Base-by-base conservation (phyloP, 2,888 invertebrate species). In the Calameuta filiformis region DNA sequence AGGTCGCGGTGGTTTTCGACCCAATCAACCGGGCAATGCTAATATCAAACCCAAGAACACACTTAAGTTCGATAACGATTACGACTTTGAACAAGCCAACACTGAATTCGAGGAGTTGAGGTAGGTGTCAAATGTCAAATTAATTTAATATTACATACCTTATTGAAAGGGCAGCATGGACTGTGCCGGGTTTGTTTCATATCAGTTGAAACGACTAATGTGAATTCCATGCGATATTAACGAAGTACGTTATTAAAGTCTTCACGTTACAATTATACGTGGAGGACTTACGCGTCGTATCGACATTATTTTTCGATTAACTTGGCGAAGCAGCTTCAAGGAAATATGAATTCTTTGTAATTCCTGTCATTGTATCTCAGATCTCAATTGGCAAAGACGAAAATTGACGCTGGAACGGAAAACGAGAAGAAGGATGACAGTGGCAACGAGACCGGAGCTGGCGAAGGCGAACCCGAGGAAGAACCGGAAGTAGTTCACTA, bases 11-110 rank as follows among this genome's bases (percentile, higher is more conserved):
- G 92, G 91, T 87, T 91, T 89, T 77, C 86, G 90, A 74, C 85
- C 83, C n/a, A 89, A 91, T 81, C 91, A 89, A 82, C 87, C 89
- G 76, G 89, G 90, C 37, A 91, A 89, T 75, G 75, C 87, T 56
- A 85, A 86, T 56, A 88, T 85, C 69, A 93, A 93, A 83, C 91
- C 94, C 84, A 95, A 95, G 91, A 95, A 95, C 87, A 95, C 95
- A 23, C 94, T 98, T 83, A 98, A 98, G 92, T 99, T 98, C 92
- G 98, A 98, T 84, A 97, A 96, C 86, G 99, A 99, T 90, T 99
- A 98, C 90, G 99, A 99, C 92, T 99, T 99, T 91, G 99, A 99
- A 92, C 97, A 98, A 92, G 98, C 99, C 79, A 99, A 99, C 92
- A 98, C 97, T 69, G 96, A 99, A 92, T 99, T 99, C 92, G 97